Evolutionary conservation across 2,797 vertebrate species (phyloP).

Genomic region (Gorsachius magnificus): DNA sequence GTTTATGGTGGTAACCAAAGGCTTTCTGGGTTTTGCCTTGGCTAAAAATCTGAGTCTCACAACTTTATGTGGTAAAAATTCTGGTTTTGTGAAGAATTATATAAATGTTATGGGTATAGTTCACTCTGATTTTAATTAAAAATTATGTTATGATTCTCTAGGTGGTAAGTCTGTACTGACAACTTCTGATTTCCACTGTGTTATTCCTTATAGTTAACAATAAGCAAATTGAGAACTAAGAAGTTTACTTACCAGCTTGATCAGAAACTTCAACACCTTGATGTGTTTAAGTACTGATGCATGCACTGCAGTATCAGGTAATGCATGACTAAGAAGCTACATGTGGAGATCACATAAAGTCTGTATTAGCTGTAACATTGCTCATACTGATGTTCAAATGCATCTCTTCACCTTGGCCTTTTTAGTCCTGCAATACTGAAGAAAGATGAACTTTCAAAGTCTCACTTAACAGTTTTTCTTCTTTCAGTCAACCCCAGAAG

Average conservation of each 20-base stretch:
- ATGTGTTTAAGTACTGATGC: neutral
- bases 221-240: neutral
- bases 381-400: neutral
- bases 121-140: neutral
- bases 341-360: neutral
- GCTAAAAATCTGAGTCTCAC: neutral
- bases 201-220: neutral
- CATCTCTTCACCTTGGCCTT: neutral
- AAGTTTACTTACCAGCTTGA: neutral
- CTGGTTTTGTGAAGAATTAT: neutral
- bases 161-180: neutral
- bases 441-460: neutral
- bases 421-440: neutral
- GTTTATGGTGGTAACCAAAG: neutral
- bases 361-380: neutral
- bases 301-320: neutral
- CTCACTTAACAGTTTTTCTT: neutral
- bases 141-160: neutral
- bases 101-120: neutral
- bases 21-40: neutral
- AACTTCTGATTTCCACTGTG: neutral
- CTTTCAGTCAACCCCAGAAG: neutral
- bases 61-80: neutral
- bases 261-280: neutral
- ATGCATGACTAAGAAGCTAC: neutral